These are phyloP conservation scores for Glaucidium brasilianum DNA, from an alignment of 2,113 vertebrate genomes.

Conservation along the genomic window DNA sequence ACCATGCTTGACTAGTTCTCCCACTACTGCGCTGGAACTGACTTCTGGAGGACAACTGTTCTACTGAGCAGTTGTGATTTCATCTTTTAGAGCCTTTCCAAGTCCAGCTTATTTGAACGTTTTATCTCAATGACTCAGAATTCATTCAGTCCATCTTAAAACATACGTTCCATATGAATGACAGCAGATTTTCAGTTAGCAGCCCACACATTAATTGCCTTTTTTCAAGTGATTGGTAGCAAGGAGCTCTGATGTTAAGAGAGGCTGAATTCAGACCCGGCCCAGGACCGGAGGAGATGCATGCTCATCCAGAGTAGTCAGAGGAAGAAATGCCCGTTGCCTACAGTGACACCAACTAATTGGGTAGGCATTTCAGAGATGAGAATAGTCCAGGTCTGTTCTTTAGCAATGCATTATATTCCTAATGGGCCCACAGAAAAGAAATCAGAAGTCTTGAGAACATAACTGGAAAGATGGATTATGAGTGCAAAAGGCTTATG, in stretches of 20 bases:
- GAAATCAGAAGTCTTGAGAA: background rate
- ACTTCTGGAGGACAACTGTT: background rate
- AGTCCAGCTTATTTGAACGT: background rate
- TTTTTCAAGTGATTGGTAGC: background rate
- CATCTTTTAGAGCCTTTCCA: background rate
- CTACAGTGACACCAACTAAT: background rate
- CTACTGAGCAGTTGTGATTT: background rate
- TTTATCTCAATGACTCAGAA: background rate
- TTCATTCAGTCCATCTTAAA: background rate
- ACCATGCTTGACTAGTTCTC: rapidly evolving
- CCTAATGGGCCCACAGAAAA: background rate
- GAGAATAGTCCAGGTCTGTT: rapidly evolving
- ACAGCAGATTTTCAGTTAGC: background rate
- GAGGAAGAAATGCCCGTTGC: background rate
- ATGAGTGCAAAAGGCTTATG: background rate
- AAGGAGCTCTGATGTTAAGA: background rate
- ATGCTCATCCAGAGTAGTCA: background rate
- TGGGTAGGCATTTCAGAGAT: background rate
- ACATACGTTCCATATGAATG: background rate
- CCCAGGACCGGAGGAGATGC: background rate
- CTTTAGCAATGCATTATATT: background rate
- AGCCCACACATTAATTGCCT: background rate
- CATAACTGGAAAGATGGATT: background rate
- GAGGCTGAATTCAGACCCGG: background rate
- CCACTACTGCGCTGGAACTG: rapidly evolving